Percentiles rank a stretch among this genome's conserved stretches.
Conservation (phyloP, 2,113 vertebrate genomes). For the Pedetes capensis region DNA sequence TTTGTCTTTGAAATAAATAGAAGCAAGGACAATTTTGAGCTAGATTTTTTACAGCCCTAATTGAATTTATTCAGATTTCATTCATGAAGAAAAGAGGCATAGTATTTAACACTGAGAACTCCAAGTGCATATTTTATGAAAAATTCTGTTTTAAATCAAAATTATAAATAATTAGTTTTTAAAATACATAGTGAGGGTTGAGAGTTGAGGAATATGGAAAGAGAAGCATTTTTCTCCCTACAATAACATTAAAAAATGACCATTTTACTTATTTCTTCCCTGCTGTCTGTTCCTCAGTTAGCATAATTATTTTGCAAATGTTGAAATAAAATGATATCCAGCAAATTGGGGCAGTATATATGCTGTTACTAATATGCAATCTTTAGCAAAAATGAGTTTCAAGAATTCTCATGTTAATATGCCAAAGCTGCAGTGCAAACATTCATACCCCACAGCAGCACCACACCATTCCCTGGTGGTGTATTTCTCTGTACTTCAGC, state of each 20-base stretch:
- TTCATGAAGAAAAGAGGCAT: background rate
- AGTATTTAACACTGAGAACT: background rate
- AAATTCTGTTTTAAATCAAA: slow-evolving; percentile 26
- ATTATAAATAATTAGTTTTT: background rate
- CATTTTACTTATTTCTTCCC: background rate
- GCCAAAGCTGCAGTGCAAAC: background rate
- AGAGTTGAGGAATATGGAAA: background rate
- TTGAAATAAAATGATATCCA: slow-evolving; percentile 19
- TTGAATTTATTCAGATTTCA: slow-evolving; percentile 26
- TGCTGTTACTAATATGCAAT: background rate
- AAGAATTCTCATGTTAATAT: background rate
- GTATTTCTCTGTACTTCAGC: background rate
- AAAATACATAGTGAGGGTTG: background rate
- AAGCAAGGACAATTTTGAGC: background rate
- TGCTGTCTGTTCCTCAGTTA: background rate
- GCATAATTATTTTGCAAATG: background rate
- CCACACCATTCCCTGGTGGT: background rate
- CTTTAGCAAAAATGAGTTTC: background rate
- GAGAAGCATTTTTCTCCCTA: background rate
- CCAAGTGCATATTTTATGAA: background rate
- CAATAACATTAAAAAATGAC: background rate
- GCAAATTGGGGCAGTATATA: background rate
- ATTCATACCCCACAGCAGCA: accelerated
- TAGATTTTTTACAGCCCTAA: background rate
- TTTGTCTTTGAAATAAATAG: background rate